Evolutionary conservation across 2,113 vertebrate species (phyloP).

Genomic region (Anhinga rufa): DNA sequence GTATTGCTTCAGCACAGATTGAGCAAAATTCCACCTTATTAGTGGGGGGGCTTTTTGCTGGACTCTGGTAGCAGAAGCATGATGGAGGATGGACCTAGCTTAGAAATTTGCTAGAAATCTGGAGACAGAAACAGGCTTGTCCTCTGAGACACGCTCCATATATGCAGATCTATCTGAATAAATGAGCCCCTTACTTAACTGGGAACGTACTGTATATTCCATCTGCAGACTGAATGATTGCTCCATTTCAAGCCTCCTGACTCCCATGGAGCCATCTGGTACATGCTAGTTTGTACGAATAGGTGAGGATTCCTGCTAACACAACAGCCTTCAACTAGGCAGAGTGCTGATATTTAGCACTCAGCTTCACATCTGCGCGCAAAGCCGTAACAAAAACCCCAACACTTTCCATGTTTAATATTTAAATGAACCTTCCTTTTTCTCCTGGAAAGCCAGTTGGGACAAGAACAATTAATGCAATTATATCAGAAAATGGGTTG

Average conservation of each 20-base stretch:
- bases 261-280: slow-evolving; percentile 74
- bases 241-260: slow-evolving; percentile 75
- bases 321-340: slow-evolving; percentile 58
- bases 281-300: slow-evolving; percentile 37
- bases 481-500: slow-evolving; percentile 33
- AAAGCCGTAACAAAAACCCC: slow-evolving; percentile 52
- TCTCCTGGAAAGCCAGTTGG: slow-evolving; percentile 48
- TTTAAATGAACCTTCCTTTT: slow-evolving; percentile 48
- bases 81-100: slow-evolving; percentile 3
- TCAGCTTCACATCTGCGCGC: slow-evolving; percentile 55
- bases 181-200: slow-evolving; percentile 74
- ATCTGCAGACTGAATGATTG: slow-evolving; percentile 71
- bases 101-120: slow-evolving; percentile 50
- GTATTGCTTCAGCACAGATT: background rate
- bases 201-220: slow-evolving; percentile 66
- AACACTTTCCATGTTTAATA: slow-evolving; percentile 13
- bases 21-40: background rate
- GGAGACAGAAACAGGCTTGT: slow-evolving; percentile 38
- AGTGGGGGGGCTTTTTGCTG: background rate
- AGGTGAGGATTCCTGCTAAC: slow-evolving; percentile 69
- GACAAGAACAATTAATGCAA: slow-evolving; percentile 34
- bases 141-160: slow-evolving; percentile 60
- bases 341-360: slow-evolving; percentile 60
- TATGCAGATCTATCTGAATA: slow-evolving; percentile 69
- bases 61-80: background rate